Evolutionary conservation across 2,888 invertebrate species (phyloP).

Genomic region (Synergus japonicus): DNA sequence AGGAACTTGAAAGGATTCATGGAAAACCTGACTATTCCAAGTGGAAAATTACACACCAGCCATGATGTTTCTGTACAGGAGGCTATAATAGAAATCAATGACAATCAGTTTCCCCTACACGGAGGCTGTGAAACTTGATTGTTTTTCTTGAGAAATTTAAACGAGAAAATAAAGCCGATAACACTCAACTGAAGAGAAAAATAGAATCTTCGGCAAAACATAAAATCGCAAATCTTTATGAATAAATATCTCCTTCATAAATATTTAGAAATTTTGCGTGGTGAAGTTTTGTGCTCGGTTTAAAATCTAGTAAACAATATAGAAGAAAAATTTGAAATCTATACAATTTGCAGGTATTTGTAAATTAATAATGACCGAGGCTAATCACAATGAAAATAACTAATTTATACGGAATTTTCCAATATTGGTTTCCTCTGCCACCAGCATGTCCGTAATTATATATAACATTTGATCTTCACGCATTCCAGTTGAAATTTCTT

Average conservation of each 20-base stretch:
- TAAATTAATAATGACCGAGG: too few species aligned
- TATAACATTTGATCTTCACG: background rate
- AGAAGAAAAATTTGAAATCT: too few species aligned
- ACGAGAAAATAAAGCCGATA: background rate
- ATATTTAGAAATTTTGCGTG: background rate
- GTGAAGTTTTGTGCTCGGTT: too few species aligned
- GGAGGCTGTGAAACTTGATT: background rate
- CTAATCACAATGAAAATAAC: too few species aligned
- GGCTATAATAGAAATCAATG: background rate
- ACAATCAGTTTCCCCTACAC: background rate
- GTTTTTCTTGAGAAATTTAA: background rate
- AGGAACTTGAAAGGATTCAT: conserved; percentile 16
- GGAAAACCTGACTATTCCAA: conserved; percentile 20
- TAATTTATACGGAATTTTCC: too few species aligned
- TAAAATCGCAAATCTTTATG: background rate
- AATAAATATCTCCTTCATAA: background rate
- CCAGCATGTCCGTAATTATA: background rate
- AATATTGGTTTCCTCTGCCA: too few species aligned
- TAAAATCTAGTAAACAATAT: too few species aligned
- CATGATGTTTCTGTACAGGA: background rate
- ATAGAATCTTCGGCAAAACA: background rate
- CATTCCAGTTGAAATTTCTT: too few species aligned
- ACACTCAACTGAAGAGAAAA: background rate
- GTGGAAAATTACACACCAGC: conserved; percentile 20
- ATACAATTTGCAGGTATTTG: too few species aligned